Percentiles rank a stretch among this genome's conserved stretches.
phyloP scores from a whole-genome alignment of 2,113 vertebrate species.

The Chaenogobius annularis region DNA sequence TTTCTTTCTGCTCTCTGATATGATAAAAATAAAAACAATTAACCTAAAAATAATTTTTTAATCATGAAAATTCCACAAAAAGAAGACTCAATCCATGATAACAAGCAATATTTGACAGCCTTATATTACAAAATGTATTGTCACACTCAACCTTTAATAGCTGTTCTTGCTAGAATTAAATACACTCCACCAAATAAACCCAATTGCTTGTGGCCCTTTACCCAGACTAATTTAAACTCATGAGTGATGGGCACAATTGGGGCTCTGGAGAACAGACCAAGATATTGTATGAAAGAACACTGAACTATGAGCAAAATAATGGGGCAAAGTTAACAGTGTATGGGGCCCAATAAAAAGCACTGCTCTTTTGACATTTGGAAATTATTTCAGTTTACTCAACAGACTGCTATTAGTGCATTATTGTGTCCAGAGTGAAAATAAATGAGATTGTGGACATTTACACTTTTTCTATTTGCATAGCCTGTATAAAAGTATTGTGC shows the following conservation, averaged over 20 bases:
- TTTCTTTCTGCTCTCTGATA: neutral
- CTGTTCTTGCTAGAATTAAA: neutral
- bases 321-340: neutral
- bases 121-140: too few species aligned
- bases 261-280: slow-evolving; percentile 3
- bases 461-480: neutral
- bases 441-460: too few species aligned
- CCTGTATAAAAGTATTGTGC: too few species aligned
- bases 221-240: slow-evolving; percentile 13
- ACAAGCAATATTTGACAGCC: neutral
- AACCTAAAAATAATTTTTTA: too few species aligned
- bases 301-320: slow-evolving; percentile 8
- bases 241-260: slow-evolving; percentile 7
- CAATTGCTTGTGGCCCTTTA: neutral
- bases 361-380: neutral
- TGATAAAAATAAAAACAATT: neutral
- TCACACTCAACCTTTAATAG: neutral
- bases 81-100: neutral
- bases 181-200: neutral
- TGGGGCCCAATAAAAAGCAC: neutral
- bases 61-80: neutral
- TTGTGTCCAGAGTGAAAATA: neutral
- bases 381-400: neutral
- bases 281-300: slow-evolving; percentile 2
- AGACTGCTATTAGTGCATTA: neutral